These are phyloP conservation scores for Perodicticus potto DNA, from an alignment of 2,797 vertebrate genomes.

Conservation along the genomic window DNA sequence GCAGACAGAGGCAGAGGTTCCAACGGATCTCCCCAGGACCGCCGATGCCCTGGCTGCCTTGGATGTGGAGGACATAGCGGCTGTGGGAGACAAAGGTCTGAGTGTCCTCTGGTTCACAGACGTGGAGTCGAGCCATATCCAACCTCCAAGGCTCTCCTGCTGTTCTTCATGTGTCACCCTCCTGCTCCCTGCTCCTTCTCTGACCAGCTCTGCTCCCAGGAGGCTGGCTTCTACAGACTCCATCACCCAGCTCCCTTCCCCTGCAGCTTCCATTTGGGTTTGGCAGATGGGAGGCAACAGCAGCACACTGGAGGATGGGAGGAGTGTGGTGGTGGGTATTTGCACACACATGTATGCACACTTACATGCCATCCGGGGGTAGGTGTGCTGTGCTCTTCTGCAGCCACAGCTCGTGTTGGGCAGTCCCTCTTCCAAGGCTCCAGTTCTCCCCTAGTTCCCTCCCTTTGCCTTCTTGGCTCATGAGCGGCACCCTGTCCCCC, in stretches of 20 bases:
- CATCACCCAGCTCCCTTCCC: not conserved
- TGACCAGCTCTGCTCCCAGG: not conserved
- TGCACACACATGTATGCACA: accelerated
- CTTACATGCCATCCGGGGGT: not conserved
- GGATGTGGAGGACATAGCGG: conserved; percentile 91
- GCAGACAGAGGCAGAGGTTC: conserved; percentile 91
- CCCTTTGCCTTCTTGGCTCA: not conserved
- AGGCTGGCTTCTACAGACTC: not conserved
- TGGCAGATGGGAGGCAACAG: not conserved
- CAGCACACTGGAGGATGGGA: not conserved
- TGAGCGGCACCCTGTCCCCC: not conserved
- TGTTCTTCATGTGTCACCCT: not conserved
- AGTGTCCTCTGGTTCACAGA: not conserved
- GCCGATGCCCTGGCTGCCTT: conserved; percentile 90
- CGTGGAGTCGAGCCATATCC: not conserved
- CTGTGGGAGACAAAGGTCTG: conserved; percentile 77
- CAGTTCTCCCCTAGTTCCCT: not conserved
- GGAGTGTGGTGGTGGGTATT: not conserved
- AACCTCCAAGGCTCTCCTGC: not conserved
- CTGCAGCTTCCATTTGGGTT: not conserved
- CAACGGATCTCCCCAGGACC: conserved; percentile 89
- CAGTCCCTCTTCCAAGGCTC: not conserved
- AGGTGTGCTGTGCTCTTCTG: not conserved
- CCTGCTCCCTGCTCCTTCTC: not conserved
- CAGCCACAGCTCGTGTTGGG: not conserved